phyloP scores from a whole-genome alignment of 2,113 vertebrate genomes.

The Tachysurus vachellii region DNA sequence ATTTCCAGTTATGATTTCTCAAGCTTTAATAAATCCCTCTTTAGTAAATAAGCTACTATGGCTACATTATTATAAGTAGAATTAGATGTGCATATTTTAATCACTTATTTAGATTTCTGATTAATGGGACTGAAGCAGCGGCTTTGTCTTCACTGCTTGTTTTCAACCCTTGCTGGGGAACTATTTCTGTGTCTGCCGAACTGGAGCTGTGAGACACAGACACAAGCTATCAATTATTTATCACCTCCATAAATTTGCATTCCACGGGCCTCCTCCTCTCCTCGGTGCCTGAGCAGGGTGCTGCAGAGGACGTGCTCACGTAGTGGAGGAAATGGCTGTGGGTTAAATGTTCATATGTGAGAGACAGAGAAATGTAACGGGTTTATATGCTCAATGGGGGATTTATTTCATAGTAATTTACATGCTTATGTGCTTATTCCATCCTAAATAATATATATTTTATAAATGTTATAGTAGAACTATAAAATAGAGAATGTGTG shows the following conservation, averaged over 20 bases:
- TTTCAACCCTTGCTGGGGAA: constrained; percentile 28
- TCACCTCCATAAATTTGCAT: constrained; percentile 54
- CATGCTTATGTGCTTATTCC: not conserved
- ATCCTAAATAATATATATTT: not conserved
- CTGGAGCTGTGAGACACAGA: constrained; percentile 42
- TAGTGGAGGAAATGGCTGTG: not conserved
- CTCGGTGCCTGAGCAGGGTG: constrained; percentile 22
- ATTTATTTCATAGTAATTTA: not conserved
- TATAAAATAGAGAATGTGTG: not conserved
- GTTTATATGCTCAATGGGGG: not conserved
- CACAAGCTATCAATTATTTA: constrained; percentile 56
- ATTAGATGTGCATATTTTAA: not conserved
- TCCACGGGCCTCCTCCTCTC: constrained; percentile 38
- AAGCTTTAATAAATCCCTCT: not conserved
- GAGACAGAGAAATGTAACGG: constrained; percentile 17
- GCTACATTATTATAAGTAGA: not conserved
- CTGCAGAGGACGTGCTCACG: not conserved
- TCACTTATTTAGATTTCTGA: not conserved
- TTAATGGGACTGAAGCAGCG: not conserved
- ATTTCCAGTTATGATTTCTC: not conserved
- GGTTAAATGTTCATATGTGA: constrained; percentile 24
- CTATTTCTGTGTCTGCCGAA: constrained; percentile 41
- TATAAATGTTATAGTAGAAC: not conserved
- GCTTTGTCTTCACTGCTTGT: constrained; percentile 25
- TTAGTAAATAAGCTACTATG: not conserved